Percentiles rank a stretch among this genome's conserved stretches.
These are phyloP conservation scores for Petrocephalus sullivani DNA, from an alignment of 2,797 vertebrate genomes.

Conservation along the genomic window DNA sequence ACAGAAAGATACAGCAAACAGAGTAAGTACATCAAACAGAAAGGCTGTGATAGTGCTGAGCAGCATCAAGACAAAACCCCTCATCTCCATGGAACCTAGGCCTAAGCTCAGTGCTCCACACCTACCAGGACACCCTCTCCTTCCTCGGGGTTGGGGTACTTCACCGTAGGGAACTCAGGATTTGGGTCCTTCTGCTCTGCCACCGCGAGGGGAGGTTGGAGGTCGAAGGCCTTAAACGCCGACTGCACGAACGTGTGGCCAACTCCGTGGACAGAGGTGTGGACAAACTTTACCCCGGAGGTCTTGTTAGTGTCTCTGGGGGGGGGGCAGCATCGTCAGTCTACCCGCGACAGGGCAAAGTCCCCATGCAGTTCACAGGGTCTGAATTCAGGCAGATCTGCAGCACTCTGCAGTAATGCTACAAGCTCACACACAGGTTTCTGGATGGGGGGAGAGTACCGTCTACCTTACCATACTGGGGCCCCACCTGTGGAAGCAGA, in stretches of 20 bases:
- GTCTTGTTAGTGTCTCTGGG: slow-evolving; percentile 78
- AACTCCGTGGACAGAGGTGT: slow-evolving; percentile 93
- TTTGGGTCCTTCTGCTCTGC: slow-evolving; percentile 89
- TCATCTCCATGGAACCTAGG: background rate
- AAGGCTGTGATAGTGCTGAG: background rate
- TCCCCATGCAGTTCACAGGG: background rate
- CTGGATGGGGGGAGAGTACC: background rate
- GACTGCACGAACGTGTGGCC: slow-evolving; percentile 86
- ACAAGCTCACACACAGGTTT: background rate
- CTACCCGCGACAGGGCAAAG: slow-evolving; percentile 36
- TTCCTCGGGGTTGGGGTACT: slow-evolving; percentile 96
- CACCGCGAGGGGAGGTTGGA: slow-evolving; percentile 78
- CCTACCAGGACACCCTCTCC: slow-evolving; percentile 90
- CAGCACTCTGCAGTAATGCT: background rate
- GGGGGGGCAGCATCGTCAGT: slow-evolving; percentile 43
- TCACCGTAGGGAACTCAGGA: slow-evolving; percentile 92
- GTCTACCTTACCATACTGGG: background rate
- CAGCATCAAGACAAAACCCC: background rate
- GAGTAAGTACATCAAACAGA: background rate
- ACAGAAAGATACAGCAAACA: background rate
- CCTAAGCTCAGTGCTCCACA: background rate
- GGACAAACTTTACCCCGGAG: slow-evolving; percentile 83
- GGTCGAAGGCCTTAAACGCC: slow-evolving; percentile 83
- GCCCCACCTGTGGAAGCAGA: slow-evolving; percentile 85
- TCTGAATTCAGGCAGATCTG: background rate